Evolutionary conservation across 2,113 vertebrate genomes (phyloP), one percentile per base, ranked within the genome.

Genomic region (Mastomys natalensis): DNA sequence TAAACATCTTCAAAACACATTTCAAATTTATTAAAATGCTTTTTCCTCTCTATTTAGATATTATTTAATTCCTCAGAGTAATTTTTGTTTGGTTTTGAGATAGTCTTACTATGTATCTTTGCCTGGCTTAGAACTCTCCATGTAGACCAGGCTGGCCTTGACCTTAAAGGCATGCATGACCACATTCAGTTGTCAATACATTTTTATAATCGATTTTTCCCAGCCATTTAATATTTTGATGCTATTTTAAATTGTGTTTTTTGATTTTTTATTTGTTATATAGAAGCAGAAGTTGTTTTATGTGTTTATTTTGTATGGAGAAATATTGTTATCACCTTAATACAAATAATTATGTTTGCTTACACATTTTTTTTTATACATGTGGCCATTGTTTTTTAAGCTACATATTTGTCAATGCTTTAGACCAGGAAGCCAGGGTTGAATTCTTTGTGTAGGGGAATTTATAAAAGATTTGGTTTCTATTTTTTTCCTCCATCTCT

Each of bases 21-120:
- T 95, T 96, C 53, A 31, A 72, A 26, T n/a, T 90, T 34, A 51
- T 48, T 24, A 90, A 96, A 94, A 64, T 68, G 9, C 72, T 90
- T 88, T 81, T 40, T 87, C 40, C 15, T 2, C 66, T 16, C 24
- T 55, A 70, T 82, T 90, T 87, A 64, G 43, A 29, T 60, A 24
- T 80, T 85, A 29, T 64, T 91, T 89, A 86, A 89, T 81, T 87
- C 34, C 26, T 34, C 45, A 19, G 17, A 55, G n/a, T n/a, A n/a
- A 10, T 37, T 81, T 53, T n/a, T 55, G 31, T 53, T 53, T 53
- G 34, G 17, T n/a, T 55, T 81, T 55, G 19, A 81, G 34, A n/a
- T 22, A 55, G 34, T 3, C 78, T 81, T 7, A 22, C 19, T 81
- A 24, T n/a, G 0, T 7, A 81, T 24, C 78, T 81, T 81, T 81